Conservation (phyloP, 2,888 invertebrate genomes). For the Arge pagana region DNA sequence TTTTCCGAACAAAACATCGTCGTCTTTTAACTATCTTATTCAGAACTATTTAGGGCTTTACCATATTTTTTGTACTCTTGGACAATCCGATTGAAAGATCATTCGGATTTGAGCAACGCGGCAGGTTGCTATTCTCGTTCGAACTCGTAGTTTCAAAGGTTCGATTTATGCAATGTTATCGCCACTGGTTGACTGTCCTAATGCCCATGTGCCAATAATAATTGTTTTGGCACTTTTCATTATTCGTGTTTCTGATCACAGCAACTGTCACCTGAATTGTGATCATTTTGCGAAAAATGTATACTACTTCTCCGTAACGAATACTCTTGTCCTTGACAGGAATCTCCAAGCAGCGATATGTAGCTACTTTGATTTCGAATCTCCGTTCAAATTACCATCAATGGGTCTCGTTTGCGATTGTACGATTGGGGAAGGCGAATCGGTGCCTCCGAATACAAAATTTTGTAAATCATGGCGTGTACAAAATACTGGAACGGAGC, state of each 20-base stretch:
- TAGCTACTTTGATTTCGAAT: conserved; percentile 90
- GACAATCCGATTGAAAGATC: too few relatives aligned
- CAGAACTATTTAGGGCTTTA: too few relatives aligned
- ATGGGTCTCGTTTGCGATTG: conserved; percentile 78
- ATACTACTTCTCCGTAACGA: conserved; percentile 14
- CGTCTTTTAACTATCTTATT: conserved; percentile 9
- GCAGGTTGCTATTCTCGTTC: too few relatives aligned
- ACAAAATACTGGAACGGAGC: conserved; percentile 82
- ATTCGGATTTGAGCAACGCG: too few relatives aligned
- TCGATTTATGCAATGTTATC: too few relatives aligned
- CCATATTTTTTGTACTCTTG: too few relatives aligned
- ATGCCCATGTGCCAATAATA: conserved; percentile 8
- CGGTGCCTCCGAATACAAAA: conserved; percentile 70
- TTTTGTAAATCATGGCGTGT: conserved; percentile 90
- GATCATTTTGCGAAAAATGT: conserved; percentile 17
- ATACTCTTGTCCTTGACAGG: conserved; percentile 66
- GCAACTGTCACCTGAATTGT: conserved; percentile 11
- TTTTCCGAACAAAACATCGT: too few relatives aligned
- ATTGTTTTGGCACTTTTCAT: conserved; percentile 1
- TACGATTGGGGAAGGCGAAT: conserved; percentile 77
- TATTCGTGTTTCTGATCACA: conserved; percentile 10
- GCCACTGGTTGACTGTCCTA: too few relatives aligned
- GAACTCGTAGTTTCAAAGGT: too few relatives aligned
- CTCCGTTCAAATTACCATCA: conserved; percentile 73
- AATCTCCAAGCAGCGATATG: conserved; percentile 96